Conservation (phyloP, 2,888 invertebrate species). For the Prenolepis imparis region DNA sequence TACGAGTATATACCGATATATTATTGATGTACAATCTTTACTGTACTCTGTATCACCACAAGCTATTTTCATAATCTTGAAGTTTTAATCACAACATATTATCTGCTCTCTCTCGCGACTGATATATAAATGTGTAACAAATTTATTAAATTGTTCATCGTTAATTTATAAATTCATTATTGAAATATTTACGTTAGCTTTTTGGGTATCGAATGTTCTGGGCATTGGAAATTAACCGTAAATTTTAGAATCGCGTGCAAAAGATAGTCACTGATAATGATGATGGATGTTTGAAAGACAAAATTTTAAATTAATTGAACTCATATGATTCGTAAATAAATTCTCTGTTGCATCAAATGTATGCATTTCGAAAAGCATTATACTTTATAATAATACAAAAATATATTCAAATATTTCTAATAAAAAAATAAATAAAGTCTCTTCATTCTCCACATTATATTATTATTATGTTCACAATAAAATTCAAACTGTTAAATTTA, state of each 20-base stretch:
- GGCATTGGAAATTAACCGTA: neutral
- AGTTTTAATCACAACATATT: neutral
- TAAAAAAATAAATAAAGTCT: neutral
- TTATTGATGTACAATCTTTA: neutral
- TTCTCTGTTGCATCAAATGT: neutral
- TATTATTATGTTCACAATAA: neutral
- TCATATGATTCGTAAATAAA: neutral
- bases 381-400: neutral
- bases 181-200: neutral
- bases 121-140: neutral
- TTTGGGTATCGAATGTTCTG: neutral
- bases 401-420: constrained; percentile 1
- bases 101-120: neutral
- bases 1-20: neutral
- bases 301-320: neutral
- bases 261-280: neutral
- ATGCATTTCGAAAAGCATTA: neutral
- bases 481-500: neutral
- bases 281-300: neutral
- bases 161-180: neutral
- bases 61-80: neutral
- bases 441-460: neutral
- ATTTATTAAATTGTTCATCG: neutral
- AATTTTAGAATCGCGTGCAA: neutral
- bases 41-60: neutral